Base-by-base conservation (phyloP, 1,140 invertebrate species). In the Kradibia gibbosae region DNA sequence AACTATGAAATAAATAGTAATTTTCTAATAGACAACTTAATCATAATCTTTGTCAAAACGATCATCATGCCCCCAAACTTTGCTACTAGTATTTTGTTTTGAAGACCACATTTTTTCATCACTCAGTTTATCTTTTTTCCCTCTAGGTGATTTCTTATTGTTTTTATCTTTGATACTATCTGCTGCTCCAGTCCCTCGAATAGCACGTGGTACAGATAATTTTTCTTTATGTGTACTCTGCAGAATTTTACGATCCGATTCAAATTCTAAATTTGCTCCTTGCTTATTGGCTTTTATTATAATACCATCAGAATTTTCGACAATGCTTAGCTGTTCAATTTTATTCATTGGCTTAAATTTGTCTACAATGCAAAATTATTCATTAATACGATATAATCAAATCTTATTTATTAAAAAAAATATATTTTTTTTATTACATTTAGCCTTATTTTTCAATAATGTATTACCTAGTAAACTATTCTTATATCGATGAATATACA, bases 1-100 rank as follows among this genome's bases (percentile, higher is more conserved):
- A 15, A 42, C n/a, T 71, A 34, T 25, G 0, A 34, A 45, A n/a
- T 17, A 17, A 25, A 45, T 72, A 31, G 1, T 10, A 1, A 71
- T 39, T 5, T 71, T 22, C 1, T 22, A 48, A 20, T 65, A 55
- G 62, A 67, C 65, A 53, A 31, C n/a, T 76, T 81, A 81, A 42
- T 75, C 75, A 78, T 86, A 86, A 60, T 86, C 82, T 48, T 83
- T 85, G 22, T 86, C 80, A 80, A 85, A 86, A 73, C 84, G 71
- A 48, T 85, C 83, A 70, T 85, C 83, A 60, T 85, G 84, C 13
- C 83, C 84, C 83, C 82, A 85, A 60, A 75, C 80, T 53, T 84
- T 86, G 67, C 80, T 83, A 42, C 45, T 74, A 72, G 76, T 83
- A 67, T 82, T 82, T 74, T 80, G 77, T 50, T 84, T 82, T 8